Percentiles rank a stretch among this genome's conserved stretches.
These are phyloP conservation scores for Chromobotia macracanthus DNA, from an alignment of 2,797 vertebrate genomes.

Conservation along the genomic window DNA sequence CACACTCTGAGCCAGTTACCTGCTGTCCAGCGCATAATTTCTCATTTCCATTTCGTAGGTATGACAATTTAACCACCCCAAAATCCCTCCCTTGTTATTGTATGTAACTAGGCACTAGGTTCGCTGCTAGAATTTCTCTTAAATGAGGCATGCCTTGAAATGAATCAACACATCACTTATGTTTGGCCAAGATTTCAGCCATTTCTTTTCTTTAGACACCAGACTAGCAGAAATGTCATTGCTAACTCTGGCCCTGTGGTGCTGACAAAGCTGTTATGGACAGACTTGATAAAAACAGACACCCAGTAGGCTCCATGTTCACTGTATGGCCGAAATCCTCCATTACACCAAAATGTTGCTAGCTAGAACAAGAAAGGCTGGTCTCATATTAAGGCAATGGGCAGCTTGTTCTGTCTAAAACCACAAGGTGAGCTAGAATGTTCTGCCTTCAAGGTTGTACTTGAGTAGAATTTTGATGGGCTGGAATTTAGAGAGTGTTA, in stretches of 20 bases:
- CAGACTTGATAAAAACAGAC: conserved; percentile 58
- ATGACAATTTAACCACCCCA: conserved; percentile 10
- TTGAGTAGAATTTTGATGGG: conserved; percentile 55
- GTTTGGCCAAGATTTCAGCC: conserved; percentile 20
- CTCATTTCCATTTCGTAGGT: conserved; percentile 33
- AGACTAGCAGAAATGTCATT: conserved; percentile 68
- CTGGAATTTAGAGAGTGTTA: conserved; percentile 38
- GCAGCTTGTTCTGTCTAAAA: conserved; percentile 59
- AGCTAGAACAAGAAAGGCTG: conserved; percentile 41
- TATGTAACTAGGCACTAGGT: background rate
- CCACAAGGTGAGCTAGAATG: conserved; percentile 39
- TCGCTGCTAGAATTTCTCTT: conserved; percentile 1
- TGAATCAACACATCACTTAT: conserved; percentile 41
- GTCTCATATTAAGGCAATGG: conserved; percentile 53
- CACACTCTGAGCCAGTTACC: conserved; percentile 1
- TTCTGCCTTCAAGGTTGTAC: conserved; percentile 30
- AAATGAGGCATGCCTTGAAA: conserved; percentile 44
- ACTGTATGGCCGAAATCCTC: conserved; percentile 49
- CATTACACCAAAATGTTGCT: conserved; percentile 61
- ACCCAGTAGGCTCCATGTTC: conserved; percentile 59
- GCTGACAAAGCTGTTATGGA: conserved; percentile 69
- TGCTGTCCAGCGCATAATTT: background rate
- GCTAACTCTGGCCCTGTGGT: conserved; percentile 61
- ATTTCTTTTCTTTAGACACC: conserved; percentile 61
- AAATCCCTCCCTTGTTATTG: background rate